A percentile compares a stretch with the other conserved stretches of the same genome.
Conservation (phyloP, 2,888 invertebrate species). For the Poecilobothrus nobilitatus region DNA sequence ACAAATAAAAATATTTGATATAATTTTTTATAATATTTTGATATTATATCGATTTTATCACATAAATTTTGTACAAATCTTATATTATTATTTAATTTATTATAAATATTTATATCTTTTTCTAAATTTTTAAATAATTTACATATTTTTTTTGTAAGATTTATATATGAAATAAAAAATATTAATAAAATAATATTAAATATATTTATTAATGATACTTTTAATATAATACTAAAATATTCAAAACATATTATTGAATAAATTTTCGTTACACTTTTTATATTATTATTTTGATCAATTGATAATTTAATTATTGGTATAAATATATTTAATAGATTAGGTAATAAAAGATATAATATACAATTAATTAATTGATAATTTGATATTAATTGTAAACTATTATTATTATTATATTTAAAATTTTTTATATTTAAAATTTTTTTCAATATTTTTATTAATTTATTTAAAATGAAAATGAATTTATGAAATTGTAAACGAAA, state of each 20-base stretch:
- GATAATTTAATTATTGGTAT: neutral
- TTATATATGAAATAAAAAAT: neutral
- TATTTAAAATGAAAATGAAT: neutral
- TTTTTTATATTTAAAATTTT: neutral
- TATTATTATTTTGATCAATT: neutral
- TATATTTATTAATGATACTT: neutral
- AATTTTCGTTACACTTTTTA: neutral
- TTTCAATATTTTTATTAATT: neutral
- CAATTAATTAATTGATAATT: neutral
- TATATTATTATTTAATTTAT: neutral
- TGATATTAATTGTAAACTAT: neutral
- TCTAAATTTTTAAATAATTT: neutral
- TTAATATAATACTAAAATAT: neutral
- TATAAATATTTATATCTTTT: neutral
- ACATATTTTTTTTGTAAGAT: neutral
- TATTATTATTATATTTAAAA: neutral
- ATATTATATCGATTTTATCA: neutral
- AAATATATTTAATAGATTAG: neutral
- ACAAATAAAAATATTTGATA: neutral
- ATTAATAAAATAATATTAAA: neutral
- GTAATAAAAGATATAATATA: neutral
- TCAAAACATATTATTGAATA: neutral
- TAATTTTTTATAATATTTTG: neutral
- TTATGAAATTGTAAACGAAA: neutral
- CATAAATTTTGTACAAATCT: neutral